These are phyloP conservation scores for Aplidium turbinatum DNA, from an alignment of 23 tunicate genomes.

Conservation along the genomic window DNA sequence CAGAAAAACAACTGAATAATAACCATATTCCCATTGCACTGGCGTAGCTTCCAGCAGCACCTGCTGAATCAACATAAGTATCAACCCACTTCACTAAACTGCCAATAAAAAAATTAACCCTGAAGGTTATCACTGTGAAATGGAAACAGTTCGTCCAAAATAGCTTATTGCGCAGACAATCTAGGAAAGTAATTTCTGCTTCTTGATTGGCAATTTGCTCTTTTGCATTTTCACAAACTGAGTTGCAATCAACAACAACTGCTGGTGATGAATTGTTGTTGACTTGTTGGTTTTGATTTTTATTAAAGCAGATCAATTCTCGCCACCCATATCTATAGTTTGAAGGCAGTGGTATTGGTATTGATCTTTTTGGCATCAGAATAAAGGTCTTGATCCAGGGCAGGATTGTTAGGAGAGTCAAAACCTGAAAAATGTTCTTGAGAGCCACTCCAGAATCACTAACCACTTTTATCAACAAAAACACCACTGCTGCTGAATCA, in stretches of 20 bases:
- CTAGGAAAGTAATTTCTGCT: not conserved
- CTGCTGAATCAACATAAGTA: not conserved
- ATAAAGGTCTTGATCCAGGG: conserved; percentile 34
- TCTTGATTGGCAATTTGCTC: not conserved
- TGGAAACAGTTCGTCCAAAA: conserved; percentile 42
- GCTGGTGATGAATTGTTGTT: not conserved
- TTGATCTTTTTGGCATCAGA: conserved; percentile 25
- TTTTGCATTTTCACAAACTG: not conserved
- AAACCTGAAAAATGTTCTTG: not conserved
- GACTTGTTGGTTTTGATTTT: not conserved
- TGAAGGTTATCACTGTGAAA: conserved; percentile 1
- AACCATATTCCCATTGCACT: conserved; percentile 16
- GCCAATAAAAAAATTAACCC: conserved; percentile 20
- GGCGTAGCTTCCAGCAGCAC: not conserved
- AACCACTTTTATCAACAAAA: conserved; percentile 11
- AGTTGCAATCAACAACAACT: not conserved
- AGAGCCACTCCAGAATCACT: conserved; percentile 12
- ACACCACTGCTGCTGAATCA: conserved; percentile 32
- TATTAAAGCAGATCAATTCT: conserved; percentile 15
- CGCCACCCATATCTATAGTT: conserved; percentile 14
- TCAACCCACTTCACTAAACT: conserved; percentile 23
- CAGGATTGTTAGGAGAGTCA: conserved; percentile 14
- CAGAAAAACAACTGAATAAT: conserved; percentile 11
- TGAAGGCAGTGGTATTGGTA: not conserved
- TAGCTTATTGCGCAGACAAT: not conserved